phyloP scores from a whole-genome alignment of 2,113 vertebrate genomes.

The Pygoscelis adeliae region DNA sequence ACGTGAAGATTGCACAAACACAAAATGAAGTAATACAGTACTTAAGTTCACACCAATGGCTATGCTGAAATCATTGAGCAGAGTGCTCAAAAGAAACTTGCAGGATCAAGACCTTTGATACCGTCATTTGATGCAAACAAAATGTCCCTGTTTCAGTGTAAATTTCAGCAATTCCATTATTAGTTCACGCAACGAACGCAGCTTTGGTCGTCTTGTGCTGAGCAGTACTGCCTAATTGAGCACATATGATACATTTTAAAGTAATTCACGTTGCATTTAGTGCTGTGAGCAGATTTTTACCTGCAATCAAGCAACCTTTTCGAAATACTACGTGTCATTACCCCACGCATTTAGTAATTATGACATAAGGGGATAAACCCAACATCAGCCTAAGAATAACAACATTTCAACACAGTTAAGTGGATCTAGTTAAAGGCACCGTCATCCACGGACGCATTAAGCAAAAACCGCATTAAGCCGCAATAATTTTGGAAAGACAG shows the following conservation, averaged over 20 bases:
- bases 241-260: not conserved
- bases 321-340: not conserved
- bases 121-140: not conserved
- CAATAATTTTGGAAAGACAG: not conserved
- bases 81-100: not conserved
- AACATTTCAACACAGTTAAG: not conserved
- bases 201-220: not conserved
- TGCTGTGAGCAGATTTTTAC: not conserved
- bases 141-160: not conserved
- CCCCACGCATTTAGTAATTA: not conserved
- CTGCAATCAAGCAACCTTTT: not conserved
- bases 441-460: not conserved
- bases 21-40: not conserved
- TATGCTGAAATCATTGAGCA: not conserved
- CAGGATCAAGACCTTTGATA: not conserved
- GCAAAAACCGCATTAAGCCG: not conserved
- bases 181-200: not conserved
- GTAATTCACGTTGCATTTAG: not conserved
- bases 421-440: not conserved
- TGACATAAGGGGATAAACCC: not conserved
- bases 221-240: not conserved
- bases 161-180: not conserved
- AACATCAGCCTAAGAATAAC: not conserved
- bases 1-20: not conserved
- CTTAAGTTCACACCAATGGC: not conserved